Evolutionary conservation across 2,888 invertebrate species (phyloP), one percentile per base, ranked within the genome.

Genomic region (Colostygia pectinataria): DNA sequence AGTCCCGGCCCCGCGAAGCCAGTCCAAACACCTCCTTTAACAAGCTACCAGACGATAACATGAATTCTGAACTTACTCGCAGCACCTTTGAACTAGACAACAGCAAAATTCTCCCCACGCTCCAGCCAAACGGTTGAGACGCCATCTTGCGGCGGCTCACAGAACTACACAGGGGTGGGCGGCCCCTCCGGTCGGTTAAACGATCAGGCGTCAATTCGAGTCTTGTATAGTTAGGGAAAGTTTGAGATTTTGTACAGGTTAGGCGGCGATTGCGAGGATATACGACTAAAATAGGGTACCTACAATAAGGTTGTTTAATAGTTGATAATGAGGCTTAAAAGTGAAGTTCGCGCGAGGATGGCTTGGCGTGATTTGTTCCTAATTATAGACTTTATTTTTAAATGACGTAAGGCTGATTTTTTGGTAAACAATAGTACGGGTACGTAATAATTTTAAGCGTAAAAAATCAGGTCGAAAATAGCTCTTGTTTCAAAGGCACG

Each of bases 121-220:
- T 89, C 0, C 87, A 88, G 57, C 89, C 89, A 10, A 90, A 90
- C 73, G 89, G 89, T 81, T 90, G 89, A 90, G 62, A 20, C 15
- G 28, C 15, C 23, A 36, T 4, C 12, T 40, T 36, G 27, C 47
- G 36, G 25, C 39, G 29, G 39, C 47, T 42, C 46, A 39, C 53
- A 72, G 78, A 78, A 86, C 55, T 78, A 85, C 77, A 86, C 52
- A 63, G 86, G 85, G 86, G 82, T 74, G 78, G 87, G 83, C 65
- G 85, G 68, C 83, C 85, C 83, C 83, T 55, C 38, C 55, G 58
- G 57, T 63, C 60, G 61, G 59, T 59, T 58, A 57, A n/a, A 56
- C 63, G 55, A 47, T 63, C 59, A 46, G 49, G 61, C 63, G 74
- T 76, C 74, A 74, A 77, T 76, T 74, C 63, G 61, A 64, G 66